These are phyloP conservation scores for Pyrrhura leucotis DNA, from an alignment of 2,797 vertebrate species.

Conservation along the genomic window DNA sequence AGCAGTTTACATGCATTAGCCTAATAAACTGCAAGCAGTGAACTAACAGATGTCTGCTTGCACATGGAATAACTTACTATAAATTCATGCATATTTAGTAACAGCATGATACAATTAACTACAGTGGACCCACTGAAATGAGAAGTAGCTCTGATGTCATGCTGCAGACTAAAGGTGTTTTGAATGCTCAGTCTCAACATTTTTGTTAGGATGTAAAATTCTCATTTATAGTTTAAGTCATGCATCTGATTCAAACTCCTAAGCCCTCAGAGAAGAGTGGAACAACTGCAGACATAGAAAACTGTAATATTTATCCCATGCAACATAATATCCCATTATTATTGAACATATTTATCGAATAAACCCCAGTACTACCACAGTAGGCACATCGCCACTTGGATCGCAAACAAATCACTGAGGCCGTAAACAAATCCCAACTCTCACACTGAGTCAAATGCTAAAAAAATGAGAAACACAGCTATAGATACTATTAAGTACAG, in stretches of 20 bases:
- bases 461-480: background rate
- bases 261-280: background rate
- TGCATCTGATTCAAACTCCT: background rate
- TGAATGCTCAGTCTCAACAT: background rate
- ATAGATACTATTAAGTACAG: background rate
- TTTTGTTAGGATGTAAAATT: background rate
- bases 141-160: background rate
- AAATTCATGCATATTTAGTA: conserved; percentile 15
- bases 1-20: conserved; percentile 54
- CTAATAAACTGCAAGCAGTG: conserved; percentile 57
- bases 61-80: conserved; percentile 17
- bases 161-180: background rate
- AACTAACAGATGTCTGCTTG: conserved; percentile 53
- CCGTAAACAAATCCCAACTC: background rate
- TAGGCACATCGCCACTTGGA: background rate
- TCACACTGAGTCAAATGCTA: background rate
- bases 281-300: background rate
- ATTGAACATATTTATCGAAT: background rate
- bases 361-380: background rate
- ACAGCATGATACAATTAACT: background rate
- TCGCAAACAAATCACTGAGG: background rate
- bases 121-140: conserved; percentile 10
- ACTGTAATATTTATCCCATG: background rate
- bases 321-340: background rate
- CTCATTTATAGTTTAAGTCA: background rate